These are phyloP conservation scores for Strongylocentrotus purpuratus DNA, from an alignment of 35 echinoderm and acorn worm species.

Conservation along the genomic window DNA sequence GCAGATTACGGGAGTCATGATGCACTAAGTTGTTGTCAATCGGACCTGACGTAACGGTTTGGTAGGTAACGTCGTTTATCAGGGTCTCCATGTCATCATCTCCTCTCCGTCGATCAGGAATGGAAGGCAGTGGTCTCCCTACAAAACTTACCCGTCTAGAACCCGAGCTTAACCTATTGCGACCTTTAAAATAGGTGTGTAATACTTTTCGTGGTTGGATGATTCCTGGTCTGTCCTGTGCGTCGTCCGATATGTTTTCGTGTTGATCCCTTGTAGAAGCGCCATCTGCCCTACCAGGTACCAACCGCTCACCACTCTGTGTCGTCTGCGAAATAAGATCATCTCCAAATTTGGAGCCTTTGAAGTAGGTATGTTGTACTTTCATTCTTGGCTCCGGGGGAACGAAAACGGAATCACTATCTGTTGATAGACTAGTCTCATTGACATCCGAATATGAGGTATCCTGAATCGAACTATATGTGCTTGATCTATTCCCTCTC, in stretches of 20 bases:
- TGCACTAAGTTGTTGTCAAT: neutral
- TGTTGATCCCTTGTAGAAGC: neutral
- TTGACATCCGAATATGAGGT: neutral
- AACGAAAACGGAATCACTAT: neutral
- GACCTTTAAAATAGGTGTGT: neutral
- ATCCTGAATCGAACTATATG: too few relatives aligned
- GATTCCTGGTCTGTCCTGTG: neutral
- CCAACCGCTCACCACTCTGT: neutral
- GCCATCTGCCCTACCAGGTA: neutral
- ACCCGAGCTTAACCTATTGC: neutral
- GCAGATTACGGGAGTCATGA: neutral
- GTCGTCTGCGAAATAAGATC: neutral
- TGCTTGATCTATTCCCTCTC: too few relatives aligned
- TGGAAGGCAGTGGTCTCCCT: neutral
- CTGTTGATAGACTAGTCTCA: neutral
- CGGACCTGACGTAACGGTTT: neutral
- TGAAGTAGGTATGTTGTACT: too few relatives aligned
- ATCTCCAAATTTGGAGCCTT: too few relatives aligned
- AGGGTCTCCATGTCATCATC: neutral
- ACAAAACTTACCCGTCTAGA: neutral
- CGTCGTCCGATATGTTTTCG: neutral
- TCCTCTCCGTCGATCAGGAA: neutral
- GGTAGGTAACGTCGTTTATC: neutral
- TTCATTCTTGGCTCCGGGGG: too few relatives aligned
- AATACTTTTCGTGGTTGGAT: neutral